These are phyloP conservation scores for Tenodera sinensis DNA, from an alignment of 2,888 invertebrate species.

Conservation along the genomic window DNA sequence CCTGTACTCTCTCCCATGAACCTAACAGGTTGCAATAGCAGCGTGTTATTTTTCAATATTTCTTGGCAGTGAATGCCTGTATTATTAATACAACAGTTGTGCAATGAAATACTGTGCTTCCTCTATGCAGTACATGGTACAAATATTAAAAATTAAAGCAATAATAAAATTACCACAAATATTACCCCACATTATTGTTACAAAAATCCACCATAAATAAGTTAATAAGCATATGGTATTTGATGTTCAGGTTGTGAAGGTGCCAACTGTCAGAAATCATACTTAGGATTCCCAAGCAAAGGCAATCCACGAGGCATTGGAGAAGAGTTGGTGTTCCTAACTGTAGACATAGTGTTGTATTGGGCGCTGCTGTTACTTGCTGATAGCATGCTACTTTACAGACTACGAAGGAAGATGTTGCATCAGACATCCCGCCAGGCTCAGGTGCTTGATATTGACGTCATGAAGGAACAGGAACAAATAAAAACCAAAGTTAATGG, in stretches of 20 bases:
- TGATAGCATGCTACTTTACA: conserved; percentile 33
- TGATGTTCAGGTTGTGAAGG: not conserved
- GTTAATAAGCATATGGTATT: not conserved
- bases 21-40: too few relatives aligned
- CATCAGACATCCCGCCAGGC: conserved; percentile 40
- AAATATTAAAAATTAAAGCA: too few relatives aligned
- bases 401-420: conserved; percentile 34
- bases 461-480: conserved; percentile 36
- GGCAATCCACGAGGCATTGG: conserved; percentile 28
- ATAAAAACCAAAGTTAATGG: not conserved
- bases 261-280: not conserved
- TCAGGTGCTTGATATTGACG: conserved; percentile 38
- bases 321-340: conserved; percentile 31
- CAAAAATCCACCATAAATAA: too few relatives aligned
- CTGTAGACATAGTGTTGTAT: conserved; percentile 32
- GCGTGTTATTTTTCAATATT: too few relatives aligned
- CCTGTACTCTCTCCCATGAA: too few relatives aligned
- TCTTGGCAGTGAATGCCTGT: too few relatives aligned
- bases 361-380: conserved; percentile 32
- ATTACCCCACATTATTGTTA: too few relatives aligned
- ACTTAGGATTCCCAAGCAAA: conserved; percentile 24
- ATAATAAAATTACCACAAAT: too few relatives aligned
- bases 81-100: too few relatives aligned
- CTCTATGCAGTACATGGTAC: too few relatives aligned
- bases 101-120: too few relatives aligned